Conservation (phyloP, 2,797 vertebrate species). For the Arrhamphus sclerolepis region DNA sequence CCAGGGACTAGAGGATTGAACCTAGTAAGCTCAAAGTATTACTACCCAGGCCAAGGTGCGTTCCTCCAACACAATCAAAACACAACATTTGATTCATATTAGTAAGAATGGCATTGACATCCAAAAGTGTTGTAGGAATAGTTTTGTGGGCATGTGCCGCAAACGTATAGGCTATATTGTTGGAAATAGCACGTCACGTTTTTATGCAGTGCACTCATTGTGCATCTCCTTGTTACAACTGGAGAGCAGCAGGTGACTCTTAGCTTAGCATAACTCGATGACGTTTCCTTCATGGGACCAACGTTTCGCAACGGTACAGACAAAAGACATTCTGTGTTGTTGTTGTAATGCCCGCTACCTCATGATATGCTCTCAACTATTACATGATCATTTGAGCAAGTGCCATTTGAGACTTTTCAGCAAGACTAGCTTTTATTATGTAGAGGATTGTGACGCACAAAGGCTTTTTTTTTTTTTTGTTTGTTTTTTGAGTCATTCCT, state of each 20-base stretch:
- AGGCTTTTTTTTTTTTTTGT: conserved; percentile 4
- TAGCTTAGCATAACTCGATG: conserved; percentile 29
- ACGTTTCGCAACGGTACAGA: conserved; percentile 29
- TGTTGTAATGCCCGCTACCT: conserved; percentile 37
- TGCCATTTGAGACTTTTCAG: conserved; percentile 22
- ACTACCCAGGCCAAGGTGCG: conserved; percentile 65
- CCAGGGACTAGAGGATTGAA: conserved; percentile 67
- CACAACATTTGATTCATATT: conserved; percentile 22
- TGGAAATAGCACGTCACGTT: neutral
- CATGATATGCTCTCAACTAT: conserved; percentile 11
- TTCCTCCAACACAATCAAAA: conserved; percentile 42
- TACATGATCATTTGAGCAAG: conserved; percentile 30
- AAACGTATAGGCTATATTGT: neutral
- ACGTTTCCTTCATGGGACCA: conserved; percentile 26
- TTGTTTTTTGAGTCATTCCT: neutral
- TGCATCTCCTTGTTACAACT: conserved; percentile 8
- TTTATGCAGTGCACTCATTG: neutral
- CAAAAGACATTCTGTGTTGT: conserved; percentile 58
- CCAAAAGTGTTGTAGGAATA: neutral
- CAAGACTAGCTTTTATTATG: conserved; percentile 11
- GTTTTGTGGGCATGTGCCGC: neutral
- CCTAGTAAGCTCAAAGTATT: conserved; percentile 55
- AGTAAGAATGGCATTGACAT: conserved; percentile 4
- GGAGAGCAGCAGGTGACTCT: conserved; percentile 28
- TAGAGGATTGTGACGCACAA: conserved; percentile 33